Percentiles rank a stretch among this genome's conserved stretches.
phyloP scores from a whole-genome alignment of 2,113 vertebrate species.

The Bambusicola thoracicus region DNA sequence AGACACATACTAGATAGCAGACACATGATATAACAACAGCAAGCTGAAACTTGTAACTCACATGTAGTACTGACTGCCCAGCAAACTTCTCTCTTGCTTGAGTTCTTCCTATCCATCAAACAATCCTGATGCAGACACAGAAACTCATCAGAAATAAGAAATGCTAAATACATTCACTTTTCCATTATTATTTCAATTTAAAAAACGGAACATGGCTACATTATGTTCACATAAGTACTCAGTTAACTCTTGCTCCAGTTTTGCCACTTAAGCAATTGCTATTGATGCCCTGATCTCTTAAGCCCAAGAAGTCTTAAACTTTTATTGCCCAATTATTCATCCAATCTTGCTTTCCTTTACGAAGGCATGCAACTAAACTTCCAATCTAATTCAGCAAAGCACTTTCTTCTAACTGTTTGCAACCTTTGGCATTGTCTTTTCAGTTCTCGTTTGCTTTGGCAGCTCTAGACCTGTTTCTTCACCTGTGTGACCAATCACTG shows the following conservation, averaged over 20 bases:
- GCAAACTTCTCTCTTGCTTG: neutral
- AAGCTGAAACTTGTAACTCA: constrained; percentile 16
- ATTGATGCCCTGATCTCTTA: neutral
- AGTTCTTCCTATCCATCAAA: neutral
- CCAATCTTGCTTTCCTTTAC: neutral
- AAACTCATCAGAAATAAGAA: neutral
- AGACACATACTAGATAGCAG: neutral
- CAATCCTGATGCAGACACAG: neutral
- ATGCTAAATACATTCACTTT: neutral
- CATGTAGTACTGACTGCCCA: neutral
- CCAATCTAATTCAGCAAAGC: neutral
- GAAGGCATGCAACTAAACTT: neutral
- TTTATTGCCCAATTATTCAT: neutral
- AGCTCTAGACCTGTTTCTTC: neutral
- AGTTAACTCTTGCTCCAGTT: neutral
- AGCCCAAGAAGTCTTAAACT: neutral
- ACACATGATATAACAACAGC: constrained; percentile 3
- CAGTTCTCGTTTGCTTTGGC: neutral
- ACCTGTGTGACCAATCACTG: accelerated
- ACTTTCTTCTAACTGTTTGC: neutral
- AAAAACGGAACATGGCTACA: accelerated
- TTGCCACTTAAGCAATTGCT: neutral
- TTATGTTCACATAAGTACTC: neutral
- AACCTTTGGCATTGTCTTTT: neutral
- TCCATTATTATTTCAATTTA: neutral